A percentile compares a stretch with the other conserved stretches of the same genome.
phyloP scores from a whole-genome alignment of 1,140 invertebrate genomes.

The Thaumatotibia leucotreta region DNA sequence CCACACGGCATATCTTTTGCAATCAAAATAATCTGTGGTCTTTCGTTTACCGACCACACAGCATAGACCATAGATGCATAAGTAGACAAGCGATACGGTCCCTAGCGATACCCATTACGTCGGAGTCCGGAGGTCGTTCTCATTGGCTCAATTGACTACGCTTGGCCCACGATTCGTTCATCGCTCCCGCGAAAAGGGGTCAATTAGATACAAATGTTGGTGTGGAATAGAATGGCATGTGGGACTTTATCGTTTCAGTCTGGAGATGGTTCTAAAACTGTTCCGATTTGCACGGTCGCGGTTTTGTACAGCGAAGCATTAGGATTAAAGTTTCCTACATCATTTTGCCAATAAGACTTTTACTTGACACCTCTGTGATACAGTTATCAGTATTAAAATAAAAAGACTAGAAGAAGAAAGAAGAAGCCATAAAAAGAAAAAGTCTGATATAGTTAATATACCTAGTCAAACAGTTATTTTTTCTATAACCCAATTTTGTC shows the following conservation, averaged over 20 bases:
- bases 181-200: slow-evolving; percentile 20
- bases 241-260: background rate
- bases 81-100: slow-evolving; percentile 6
- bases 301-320: no score
- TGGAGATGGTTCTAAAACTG: background rate
- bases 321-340: no score
- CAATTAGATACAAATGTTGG: slow-evolving; percentile 1
- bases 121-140: slow-evolving; percentile 53
- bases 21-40: background rate
- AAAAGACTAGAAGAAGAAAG: no score
- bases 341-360: no score
- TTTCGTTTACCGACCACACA: background rate
- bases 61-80: background rate
- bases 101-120: slow-evolving; percentile 16
- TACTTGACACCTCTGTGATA: no score
- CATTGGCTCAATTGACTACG: slow-evolving; percentile 54
- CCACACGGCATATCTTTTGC: no score
- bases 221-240: background rate
- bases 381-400: no score
- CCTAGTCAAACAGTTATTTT: no score
- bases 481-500: no score
- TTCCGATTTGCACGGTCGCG: background rate
- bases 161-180: slow-evolving; percentile 38
- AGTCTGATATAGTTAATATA: background rate
- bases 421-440: no score